Conservation (phyloP, 2,113 vertebrate genomes). For the Natator depressus region DNA sequence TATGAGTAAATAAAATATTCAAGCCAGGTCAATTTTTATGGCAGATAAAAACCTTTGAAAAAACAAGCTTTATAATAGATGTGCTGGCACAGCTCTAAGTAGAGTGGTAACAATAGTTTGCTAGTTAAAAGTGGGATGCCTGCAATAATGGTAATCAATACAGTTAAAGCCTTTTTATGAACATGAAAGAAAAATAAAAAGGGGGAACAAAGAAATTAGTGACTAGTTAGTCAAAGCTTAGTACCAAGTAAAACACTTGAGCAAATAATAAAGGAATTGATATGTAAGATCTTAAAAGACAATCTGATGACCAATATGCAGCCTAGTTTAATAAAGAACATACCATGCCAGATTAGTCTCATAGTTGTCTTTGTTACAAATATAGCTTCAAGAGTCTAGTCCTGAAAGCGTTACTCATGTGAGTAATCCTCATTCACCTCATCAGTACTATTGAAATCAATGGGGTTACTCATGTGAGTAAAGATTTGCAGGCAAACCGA, state of each 20-base stretch:
- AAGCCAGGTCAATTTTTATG: background rate
- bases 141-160: slow-evolving; percentile 8
- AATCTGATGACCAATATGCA: background rate
- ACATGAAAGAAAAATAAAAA: slow-evolving; percentile 34
- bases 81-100: background rate
- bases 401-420: background rate
- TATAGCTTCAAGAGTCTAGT: background rate
- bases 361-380: background rate
- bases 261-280: slow-evolving; percentile 1
- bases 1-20: background rate
- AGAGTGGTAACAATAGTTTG: slow-evolving; percentile 2
- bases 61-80: background rate
- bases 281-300: background rate
- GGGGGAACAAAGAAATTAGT: background rate
- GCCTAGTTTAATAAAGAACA: background rate
- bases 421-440: background rate
- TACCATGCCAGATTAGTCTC: background rate
- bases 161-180: background rate
- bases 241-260: background rate
- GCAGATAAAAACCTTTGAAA: background rate
- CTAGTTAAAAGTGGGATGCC: slow-evolving; percentile 23
- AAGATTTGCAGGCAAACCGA: background rate
- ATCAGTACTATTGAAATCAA: background rate
- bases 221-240: background rate
- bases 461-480: background rate